Conservation (phyloP, 2,888 invertebrate species). For the Diarsia brunnea region DNA sequence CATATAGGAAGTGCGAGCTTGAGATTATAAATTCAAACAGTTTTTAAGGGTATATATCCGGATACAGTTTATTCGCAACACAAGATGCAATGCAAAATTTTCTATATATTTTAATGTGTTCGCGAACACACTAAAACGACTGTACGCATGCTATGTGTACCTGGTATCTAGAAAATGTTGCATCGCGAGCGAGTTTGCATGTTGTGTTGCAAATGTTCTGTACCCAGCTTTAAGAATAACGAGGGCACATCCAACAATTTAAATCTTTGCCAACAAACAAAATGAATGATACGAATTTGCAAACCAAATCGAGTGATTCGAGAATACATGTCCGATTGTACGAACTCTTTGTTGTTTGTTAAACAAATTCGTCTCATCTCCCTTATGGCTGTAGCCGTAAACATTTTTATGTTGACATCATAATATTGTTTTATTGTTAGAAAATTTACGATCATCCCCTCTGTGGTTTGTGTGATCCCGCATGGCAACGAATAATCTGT, state of each 20-base stretch:
- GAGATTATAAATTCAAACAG: not conserved
- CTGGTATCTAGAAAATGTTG: not conserved
- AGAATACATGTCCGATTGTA: constrained; percentile 34
- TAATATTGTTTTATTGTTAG: constrained; percentile 79
- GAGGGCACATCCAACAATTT: not conserved
- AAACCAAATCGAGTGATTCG: constrained; percentile 44
- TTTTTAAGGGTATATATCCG: not conserved
- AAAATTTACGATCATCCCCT: constrained; percentile 71
- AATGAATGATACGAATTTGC: constrained; percentile 38
- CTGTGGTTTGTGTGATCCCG: constrained; percentile 48
- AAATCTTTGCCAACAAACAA: constrained; percentile 30
- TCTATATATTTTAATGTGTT: not conserved
- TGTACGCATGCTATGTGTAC: not conserved
- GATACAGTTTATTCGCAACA: not conserved
- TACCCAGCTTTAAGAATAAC: too few species aligned
- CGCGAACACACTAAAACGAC: not conserved
- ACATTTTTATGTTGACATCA: constrained; percentile 79
- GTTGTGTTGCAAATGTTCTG: not conserved
- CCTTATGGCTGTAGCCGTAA: constrained; percentile 79
- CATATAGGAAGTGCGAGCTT: not conserved
- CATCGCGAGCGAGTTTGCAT: not conserved
- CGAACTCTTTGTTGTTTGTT: constrained; percentile 38
- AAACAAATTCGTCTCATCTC: constrained; percentile 68
- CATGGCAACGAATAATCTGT: constrained; percentile 38
- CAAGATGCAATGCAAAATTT: not conserved